Conservation (phyloP, 2,113 vertebrate species). For the Mustelus asterias region DNA sequence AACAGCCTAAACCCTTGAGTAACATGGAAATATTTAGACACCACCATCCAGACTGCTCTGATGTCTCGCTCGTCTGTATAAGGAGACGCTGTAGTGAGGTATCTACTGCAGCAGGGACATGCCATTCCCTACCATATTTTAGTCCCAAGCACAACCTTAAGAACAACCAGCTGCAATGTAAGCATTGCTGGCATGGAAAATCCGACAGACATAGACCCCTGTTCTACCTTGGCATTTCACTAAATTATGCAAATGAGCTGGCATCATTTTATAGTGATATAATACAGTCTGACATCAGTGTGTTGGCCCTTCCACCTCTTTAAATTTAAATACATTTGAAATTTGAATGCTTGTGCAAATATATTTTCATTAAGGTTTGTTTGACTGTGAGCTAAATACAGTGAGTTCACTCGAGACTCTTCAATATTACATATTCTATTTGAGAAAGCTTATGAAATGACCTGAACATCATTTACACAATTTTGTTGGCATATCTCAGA, state of each 20-base stretch:
- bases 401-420: background rate
- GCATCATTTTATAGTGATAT: background rate
- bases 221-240: background rate
- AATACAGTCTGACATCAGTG: background rate
- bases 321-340: background rate
- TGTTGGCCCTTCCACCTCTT: background rate
- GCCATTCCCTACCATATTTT: background rate
- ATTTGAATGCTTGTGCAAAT: background rate
- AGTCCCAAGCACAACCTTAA: background rate
- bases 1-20: background rate
- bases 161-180: background rate
- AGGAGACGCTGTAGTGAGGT: background rate
- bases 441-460: background rate
- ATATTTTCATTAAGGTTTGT: background rate
- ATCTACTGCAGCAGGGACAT: background rate
- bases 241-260: background rate
- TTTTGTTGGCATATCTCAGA: background rate
- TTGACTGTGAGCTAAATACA: background rate
- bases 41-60: background rate
- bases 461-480: background rate
- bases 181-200: background rate
- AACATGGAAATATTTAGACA: background rate
- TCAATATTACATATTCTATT: background rate
- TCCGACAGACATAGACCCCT: background rate
- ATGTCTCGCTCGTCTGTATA: background rate